phyloP scores from a whole-genome alignment of 1,140 invertebrate genomes.

The Drosophila asahinai region DNA sequence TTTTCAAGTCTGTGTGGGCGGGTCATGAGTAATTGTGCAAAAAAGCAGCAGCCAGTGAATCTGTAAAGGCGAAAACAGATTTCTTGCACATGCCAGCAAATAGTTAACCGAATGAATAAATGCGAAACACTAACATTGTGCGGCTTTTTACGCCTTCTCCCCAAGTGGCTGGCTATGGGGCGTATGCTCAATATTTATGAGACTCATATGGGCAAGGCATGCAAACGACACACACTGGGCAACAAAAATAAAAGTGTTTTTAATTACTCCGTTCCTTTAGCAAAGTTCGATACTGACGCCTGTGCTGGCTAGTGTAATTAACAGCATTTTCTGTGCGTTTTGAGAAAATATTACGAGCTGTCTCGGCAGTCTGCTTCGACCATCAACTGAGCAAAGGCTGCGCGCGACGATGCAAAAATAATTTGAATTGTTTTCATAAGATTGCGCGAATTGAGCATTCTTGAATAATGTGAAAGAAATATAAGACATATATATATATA shows the following conservation, averaged over 20 bases:
- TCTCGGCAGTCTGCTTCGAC: constrained; percentile 56
- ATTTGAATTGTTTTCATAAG: constrained; percentile 55
- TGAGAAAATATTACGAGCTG: constrained; percentile 50
- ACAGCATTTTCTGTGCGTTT: constrained; percentile 48
- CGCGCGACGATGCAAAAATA: constrained; percentile 44
- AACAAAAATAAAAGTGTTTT: constrained; percentile 20
- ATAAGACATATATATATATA: constrained; percentile 39
- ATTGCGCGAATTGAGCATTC: constrained; percentile 2
- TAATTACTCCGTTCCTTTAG: not conserved
- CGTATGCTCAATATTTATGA: constrained; percentile 77
- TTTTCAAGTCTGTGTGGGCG: constrained; percentile 18
- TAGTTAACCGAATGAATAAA: constrained; percentile 49
- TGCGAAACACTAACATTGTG: constrained; percentile 34
- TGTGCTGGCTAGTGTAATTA: constrained; percentile 71
- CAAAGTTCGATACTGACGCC: not conserved
- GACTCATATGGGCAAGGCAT: constrained; percentile 60
- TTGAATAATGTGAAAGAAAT: constrained; percentile 34
- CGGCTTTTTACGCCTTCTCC: constrained; percentile 34
- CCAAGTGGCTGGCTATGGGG: constrained; percentile 43
- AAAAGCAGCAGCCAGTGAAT: constrained; percentile 28
- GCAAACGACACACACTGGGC: constrained; percentile 43
- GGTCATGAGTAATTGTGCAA: constrained; percentile 30
- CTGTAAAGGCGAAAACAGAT: constrained; percentile 34
- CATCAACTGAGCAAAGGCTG: constrained; percentile 72
- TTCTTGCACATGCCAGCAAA: constrained; percentile 51